A percentile compares a stretch with the other conserved stretches of the same genome.
These are phyloP conservation scores for Drosophila pseudoananassae DNA, from an alignment of 1,140 invertebrate species.

Conservation along the genomic window DNA sequence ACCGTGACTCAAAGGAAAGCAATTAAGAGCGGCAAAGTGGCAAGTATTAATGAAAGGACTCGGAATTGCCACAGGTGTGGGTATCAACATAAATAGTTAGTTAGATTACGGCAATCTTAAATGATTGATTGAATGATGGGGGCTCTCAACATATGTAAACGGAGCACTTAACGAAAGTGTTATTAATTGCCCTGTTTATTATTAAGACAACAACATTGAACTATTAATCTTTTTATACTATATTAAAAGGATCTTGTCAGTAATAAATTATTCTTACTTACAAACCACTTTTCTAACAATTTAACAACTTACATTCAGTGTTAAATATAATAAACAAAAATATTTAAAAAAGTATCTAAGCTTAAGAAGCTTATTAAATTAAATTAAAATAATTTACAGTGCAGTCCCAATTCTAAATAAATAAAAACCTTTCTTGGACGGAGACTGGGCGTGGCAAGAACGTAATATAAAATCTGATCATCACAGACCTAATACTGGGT, in stretches of 20 bases:
- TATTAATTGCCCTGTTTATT: not conserved
- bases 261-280: not conserved
- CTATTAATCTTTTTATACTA: not conserved
- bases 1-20: constrained; percentile 6
- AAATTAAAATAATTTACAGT: not conserved
- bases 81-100: not conserved
- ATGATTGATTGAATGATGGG: not conserved
- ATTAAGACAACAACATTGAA: not conserved
- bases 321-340: not conserved
- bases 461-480: not conserved
- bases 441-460: not conserved
- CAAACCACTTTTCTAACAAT: not conserved
- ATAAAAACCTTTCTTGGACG: not conserved
- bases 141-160: not conserved
- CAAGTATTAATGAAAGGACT: constrained; percentile 11
- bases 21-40: constrained; percentile 20
- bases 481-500: not conserved
- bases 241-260: not conserved
- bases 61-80: not conserved
- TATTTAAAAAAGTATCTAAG: not conserved
- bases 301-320: not conserved
- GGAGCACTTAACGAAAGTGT: not conserved
- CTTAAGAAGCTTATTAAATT: not conserved
- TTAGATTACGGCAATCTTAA: not conserved
- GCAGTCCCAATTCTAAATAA: not conserved